phyloP scores from a whole-genome alignment of 1,140 invertebrate species.

The Sitophilus oryzae region DNA sequence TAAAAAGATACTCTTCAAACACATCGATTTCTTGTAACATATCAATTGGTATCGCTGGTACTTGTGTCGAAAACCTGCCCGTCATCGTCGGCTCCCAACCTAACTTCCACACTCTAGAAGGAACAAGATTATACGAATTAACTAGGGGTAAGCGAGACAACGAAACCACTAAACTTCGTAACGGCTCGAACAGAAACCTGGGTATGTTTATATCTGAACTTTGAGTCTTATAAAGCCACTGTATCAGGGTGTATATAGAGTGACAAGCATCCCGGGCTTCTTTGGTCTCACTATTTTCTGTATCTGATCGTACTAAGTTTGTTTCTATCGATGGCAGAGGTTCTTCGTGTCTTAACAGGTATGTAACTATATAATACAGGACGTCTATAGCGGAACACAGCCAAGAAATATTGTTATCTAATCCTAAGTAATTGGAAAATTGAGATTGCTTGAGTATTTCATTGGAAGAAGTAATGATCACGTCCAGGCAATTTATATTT shows the following conservation, averaged over 20 bases:
- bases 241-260: conserved; percentile 47
- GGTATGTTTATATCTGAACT: conserved; percentile 41
- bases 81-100: conserved; percentile 50
- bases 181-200: conserved; percentile 39
- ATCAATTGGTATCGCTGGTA: conserved; percentile 52
- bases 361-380: conserved; percentile 39
- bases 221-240: conserved; percentile 47
- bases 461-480: conserved; percentile 43
- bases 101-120: conserved; percentile 61
- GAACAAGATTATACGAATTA: conserved; percentile 63
- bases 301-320: conserved; percentile 37
- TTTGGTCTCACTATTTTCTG: conserved; percentile 41
- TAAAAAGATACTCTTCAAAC: conserved; percentile 60
- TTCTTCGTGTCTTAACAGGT: conserved; percentile 36
- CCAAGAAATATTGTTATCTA: conserved; percentile 41
- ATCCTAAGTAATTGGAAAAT: conserved; percentile 41
- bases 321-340: conserved; percentile 36
- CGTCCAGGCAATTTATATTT: conserved; percentile 29
- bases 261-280: conserved; percentile 45
- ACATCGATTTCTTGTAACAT: conserved; percentile 74
- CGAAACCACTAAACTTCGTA: conserved; percentile 51
- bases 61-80: conserved; percentile 51
- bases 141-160: conserved; percentile 57
- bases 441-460: conserved; percentile 40
- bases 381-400: conserved; percentile 47